phyloP scores from a whole-genome alignment of 2,797 vertebrate genomes.

The Rhinogobio ventralis region DNA sequence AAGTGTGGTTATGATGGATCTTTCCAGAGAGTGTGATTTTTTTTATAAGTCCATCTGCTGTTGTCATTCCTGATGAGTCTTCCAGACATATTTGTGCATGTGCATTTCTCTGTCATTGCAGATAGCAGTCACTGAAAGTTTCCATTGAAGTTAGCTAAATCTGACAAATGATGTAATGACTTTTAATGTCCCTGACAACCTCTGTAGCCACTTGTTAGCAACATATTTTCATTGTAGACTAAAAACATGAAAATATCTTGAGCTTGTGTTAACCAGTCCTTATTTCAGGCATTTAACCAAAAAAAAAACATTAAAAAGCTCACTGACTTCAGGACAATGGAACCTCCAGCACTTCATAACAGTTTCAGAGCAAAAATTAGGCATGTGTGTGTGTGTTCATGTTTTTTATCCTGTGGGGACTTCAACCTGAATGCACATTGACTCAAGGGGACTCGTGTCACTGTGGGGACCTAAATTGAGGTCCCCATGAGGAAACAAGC shows the following conservation, averaged over 20 bases:
- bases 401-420: no score
- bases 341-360: background rate
- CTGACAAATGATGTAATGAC: background rate
- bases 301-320: background rate
- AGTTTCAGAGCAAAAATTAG: background rate
- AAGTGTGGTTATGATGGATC: background rate
- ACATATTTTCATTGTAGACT: background rate
- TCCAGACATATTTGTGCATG: conserved; percentile 33
- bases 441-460: no score
- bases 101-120: background rate
- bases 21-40: conserved; percentile 42
- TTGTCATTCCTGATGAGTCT: conserved; percentile 52
- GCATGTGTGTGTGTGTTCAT: conserved; percentile 10
- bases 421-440: no score
- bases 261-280: background rate
- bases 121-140: background rate
- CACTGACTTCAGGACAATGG: background rate
- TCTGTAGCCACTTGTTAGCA: background rate
- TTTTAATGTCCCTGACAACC: background rate
- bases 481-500: no score
- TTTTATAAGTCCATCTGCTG: conserved; percentile 44
- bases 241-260: background rate
- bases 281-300: background rate
- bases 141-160: background rate
- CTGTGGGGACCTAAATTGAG: no score